Conservation (phyloP, 2,797 vertebrate genomes). For the Gallirallus australis region DNA sequence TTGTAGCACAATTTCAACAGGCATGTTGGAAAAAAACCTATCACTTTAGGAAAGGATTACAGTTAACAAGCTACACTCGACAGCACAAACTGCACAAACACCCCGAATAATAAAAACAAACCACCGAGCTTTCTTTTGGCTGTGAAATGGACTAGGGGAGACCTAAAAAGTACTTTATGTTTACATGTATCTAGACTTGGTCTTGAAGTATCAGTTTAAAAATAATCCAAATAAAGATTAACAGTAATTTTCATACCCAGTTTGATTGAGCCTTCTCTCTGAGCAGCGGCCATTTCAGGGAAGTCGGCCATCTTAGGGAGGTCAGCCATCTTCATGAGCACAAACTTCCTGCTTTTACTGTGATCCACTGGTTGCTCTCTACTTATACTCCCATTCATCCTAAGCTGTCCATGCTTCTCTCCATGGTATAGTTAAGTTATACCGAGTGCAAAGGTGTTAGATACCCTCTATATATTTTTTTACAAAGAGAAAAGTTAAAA, state of each 20-base stretch:
- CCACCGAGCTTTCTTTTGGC: background rate
- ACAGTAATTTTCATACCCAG: rapidly evolving
- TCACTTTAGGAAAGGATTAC: background rate
- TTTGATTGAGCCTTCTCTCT: background rate
- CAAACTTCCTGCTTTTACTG: background rate
- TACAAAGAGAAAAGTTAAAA: background rate
- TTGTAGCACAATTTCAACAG: background rate
- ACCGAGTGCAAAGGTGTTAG: background rate
- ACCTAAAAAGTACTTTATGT: background rate
- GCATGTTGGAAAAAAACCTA: rapidly evolving
- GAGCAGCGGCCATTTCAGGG: background rate
- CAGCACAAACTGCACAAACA: background rate
- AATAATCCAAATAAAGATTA: background rate
- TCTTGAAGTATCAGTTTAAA: background rate
- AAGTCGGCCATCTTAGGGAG: background rate
- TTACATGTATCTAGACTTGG: background rate
- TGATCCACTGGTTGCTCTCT: background rate
- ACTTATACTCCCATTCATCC: background rate
- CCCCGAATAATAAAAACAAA: background rate
- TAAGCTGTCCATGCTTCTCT: background rate
- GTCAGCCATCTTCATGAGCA: background rate
- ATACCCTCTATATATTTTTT: background rate
- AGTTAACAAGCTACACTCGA: background rate
- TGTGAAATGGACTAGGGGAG: background rate
- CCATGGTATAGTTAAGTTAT: background rate